Evolutionary conservation across 2,113 vertebrate species (phyloP), one percentile per base, ranked within the genome.

Genomic region (Hystrix cristata): DNA sequence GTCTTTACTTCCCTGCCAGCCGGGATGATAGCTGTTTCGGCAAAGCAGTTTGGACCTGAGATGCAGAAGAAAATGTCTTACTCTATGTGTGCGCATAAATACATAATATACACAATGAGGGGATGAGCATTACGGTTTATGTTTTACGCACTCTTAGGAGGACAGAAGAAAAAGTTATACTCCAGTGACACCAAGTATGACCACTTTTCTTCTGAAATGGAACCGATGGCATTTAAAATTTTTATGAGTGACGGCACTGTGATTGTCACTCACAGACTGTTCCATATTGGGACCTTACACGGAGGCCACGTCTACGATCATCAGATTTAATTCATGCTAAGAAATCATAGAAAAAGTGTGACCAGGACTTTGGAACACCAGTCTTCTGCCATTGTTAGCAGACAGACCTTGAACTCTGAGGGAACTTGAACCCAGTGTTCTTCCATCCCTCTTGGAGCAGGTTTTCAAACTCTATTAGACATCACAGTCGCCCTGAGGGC

Each of bases 41-140:
- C 99, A 94, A 99, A 99, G 98, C 99, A 99, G 98, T 99, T 99
- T 0, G 99, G 99, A 67, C 99, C 99, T 99, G 97, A 87, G 98
- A 98, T 62, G 94, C 96, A 98, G 71, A 87, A 94, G 51, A 21
- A n/a, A 97, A 48, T 55, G 57, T 86, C 95, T 74, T 15, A 31
- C 3, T 25, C 27, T 59, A 3, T 8, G 14, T 25, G 10, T 21
- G 38, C 13, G 1, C 13, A 29, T 29, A 59, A 65, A 85, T 11
- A 29, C 3, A 2, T 48, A 5, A 27, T 23, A 3, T 2, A 3
- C 18, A 34, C 34, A 38, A 2, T 29, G 48, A 31, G 74, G 25
- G 10, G 31, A 19, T 15, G 34, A 13, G 57, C 67, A 16, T 7
- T 34, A 7, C 0, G 3, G 0, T 31, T 1, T 5, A 1, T 19